phyloP scores from a whole-genome alignment of 2,797 vertebrate species.

The Heliangelus exortis region DNA sequence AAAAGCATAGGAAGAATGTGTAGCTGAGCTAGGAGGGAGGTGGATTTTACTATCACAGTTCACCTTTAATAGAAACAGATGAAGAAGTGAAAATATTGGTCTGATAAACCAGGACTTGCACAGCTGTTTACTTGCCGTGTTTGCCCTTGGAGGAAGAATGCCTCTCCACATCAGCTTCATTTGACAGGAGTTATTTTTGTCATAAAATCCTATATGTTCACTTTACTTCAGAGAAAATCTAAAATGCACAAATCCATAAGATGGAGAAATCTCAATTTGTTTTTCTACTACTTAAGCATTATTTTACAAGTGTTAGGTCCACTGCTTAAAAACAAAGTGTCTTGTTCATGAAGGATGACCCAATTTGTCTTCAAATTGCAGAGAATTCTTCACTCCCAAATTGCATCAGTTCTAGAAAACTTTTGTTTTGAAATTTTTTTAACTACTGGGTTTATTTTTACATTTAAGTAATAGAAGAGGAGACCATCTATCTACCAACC shows the following conservation, averaged over 20 bases:
- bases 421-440: not conserved
- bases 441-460: not conserved
- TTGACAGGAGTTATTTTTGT: conserved; percentile 1
- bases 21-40: not conserved
- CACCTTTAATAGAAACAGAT: conserved; percentile 27
- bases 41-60: not conserved
- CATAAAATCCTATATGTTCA: not conserved
- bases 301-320: not conserved
- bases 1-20: conserved; percentile 4
- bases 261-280: not conserved
- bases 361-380: not conserved
- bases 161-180: not conserved
- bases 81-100: conserved; percentile 38
- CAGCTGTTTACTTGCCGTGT: not conserved
- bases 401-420: not conserved
- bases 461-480: not conserved
- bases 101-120: conserved; percentile 9
- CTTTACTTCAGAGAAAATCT: not conserved
- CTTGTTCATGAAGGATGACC: not conserved
- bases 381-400: not conserved
- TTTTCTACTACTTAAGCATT: not conserved
- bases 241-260: not conserved
- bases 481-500: not conserved
- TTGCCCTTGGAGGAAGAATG: not conserved
- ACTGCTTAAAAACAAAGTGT: not conserved